Percentiles rank a stretch among this genome's conserved stretches.
These are phyloP conservation scores for Atta texana DNA, from an alignment of 1,140 invertebrate genomes.

Conservation along the genomic window DNA sequence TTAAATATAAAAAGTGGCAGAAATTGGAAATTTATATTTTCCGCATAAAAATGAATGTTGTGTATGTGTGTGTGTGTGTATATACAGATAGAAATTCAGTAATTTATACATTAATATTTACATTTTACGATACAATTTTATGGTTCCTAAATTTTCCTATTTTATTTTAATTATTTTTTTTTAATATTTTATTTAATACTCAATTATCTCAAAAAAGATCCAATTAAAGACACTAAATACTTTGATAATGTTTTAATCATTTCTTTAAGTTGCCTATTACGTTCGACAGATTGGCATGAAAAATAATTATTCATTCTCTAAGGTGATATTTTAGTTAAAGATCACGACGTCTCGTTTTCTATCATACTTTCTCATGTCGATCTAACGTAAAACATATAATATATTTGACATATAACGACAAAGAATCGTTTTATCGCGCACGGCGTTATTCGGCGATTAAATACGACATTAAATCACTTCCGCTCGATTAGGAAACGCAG, in stretches of 20 bases:
- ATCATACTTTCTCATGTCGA: background rate
- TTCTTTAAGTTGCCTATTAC: background rate
- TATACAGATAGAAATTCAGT: no score
- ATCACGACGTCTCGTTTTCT: background rate
- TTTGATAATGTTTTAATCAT: background rate
- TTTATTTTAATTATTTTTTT: no score
- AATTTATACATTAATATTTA: no score
- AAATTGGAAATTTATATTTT: no score
- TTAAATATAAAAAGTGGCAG: no score
- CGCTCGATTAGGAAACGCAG: constrained; percentile 72
- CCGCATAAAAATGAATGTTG: no score
- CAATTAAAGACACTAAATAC: background rate
- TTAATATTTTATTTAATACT: no score
- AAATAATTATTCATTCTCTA: background rate
- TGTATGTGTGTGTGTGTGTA: no score
- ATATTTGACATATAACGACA: constrained; percentile 14
- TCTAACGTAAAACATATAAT: background rate
- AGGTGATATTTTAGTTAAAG: constrained; percentile 28
- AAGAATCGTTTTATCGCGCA: constrained; percentile 65
- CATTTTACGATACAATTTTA: no score
- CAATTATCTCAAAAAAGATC: background rate
- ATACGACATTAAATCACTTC: constrained; percentile 75
- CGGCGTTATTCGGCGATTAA: constrained; percentile 70
- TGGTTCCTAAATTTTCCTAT: no score
- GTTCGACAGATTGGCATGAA: background rate